A percentile compares a stretch with the other conserved stretches of the same genome.
phyloP scores from a whole-genome alignment of 2,888 invertebrate species.

The Ormia ochracea region DNA sequence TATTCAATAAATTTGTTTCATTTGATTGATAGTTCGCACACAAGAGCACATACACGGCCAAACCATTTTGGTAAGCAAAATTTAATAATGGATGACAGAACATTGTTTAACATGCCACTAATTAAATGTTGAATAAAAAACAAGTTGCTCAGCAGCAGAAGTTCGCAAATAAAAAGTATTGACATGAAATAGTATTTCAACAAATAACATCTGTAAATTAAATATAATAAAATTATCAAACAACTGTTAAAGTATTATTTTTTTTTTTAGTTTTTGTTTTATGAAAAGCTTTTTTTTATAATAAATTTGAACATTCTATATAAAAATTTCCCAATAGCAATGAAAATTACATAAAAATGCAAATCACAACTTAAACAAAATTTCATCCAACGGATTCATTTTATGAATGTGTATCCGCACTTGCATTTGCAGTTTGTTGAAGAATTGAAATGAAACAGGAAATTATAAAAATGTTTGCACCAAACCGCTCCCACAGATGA shows the following conservation, averaged over 20 bases:
- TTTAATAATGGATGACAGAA: no score
- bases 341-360: neutral
- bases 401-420: neutral
- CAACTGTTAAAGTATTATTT: neutral
- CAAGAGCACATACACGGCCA: no score
- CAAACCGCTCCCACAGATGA: neutral
- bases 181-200: no score
- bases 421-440: neutral
- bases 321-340: neutral
- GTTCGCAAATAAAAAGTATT: no score
- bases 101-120: no score
- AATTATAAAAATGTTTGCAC: constrained; percentile 13
- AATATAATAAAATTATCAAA: neutral
- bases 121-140: no score
- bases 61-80: no score
- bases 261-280: neutral
- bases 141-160: no score
- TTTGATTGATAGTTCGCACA: no score
- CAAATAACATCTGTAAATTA: no score
- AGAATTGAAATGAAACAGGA: constrained; percentile 11
- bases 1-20: no score
- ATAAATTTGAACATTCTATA: neutral
- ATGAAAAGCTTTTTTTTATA: neutral
- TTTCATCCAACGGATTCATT: neutral
- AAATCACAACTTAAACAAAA: neutral